Percentiles rank a stretch among this genome's conserved stretches.
phyloP scores from a whole-genome alignment of 2,797 vertebrate genomes.

The Lepidocolaptes lacrymiger region DNA sequence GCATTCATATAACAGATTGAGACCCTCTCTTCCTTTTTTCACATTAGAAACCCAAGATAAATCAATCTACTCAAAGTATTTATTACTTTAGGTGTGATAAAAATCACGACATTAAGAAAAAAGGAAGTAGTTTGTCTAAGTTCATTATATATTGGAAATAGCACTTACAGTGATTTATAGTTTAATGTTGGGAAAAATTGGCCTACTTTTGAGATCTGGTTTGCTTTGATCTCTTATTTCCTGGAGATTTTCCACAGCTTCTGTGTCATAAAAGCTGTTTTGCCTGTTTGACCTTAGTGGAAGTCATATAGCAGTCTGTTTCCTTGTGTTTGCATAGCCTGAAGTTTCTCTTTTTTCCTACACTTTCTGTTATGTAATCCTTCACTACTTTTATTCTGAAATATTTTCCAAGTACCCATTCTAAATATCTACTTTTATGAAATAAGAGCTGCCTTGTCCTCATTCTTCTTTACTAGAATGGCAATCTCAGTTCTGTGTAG shows the following conservation, averaged over 20 bases:
- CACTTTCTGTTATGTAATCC: not conserved
- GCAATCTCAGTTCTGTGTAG: not conserved
- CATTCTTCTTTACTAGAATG: not conserved
- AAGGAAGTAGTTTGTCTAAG: not conserved
- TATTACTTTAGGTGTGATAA: not conserved
- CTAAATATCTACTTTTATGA: not conserved
- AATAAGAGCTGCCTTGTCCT: not conserved
- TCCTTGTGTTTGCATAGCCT: not conserved
- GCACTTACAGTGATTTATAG: not conserved
- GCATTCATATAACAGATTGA: not conserved
- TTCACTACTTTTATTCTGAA: not conserved
- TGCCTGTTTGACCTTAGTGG: not conserved
- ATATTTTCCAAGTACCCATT: not conserved
- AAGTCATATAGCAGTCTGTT: not conserved
- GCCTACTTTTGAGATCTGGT: not conserved
- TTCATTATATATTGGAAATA: not conserved
- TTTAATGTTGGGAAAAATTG: not conserved
- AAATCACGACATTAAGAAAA: not conserved
- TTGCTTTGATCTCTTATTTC: conserved; percentile 48
- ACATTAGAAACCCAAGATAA: not conserved
- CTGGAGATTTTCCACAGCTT: conserved; percentile 29
- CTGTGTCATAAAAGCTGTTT: conserved; percentile 24
- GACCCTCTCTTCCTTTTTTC: not conserved
- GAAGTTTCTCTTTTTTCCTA: not conserved
- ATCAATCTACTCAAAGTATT: not conserved